phyloP scores from a whole-genome alignment of 2,797 vertebrate species.

The Eurystomus glaucurus region DNA sequence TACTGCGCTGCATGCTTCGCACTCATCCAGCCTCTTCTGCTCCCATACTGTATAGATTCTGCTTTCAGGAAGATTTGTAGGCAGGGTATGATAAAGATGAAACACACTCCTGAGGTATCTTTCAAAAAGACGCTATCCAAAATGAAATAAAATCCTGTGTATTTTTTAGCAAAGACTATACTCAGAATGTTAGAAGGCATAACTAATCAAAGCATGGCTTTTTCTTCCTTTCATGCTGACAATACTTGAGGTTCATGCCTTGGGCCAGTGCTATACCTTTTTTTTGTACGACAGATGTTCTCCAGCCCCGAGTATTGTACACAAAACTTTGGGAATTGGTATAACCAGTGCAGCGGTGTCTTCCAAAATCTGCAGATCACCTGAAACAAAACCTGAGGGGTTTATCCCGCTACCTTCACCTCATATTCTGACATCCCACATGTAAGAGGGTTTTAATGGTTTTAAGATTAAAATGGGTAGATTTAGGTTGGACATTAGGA shows the following conservation, averaged over 20 bases:
- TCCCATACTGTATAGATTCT: not conserved
- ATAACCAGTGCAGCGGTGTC: not conserved
- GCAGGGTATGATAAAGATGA: not conserved
- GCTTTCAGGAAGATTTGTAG: not conserved
- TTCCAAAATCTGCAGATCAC: not conserved
- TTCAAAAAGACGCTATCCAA: not conserved
- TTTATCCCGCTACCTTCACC: not conserved
- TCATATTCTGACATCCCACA: not conserved
- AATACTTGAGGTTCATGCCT: not conserved
- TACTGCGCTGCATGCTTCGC: fast-evolving
- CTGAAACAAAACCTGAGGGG: not conserved
- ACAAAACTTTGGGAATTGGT: not conserved
- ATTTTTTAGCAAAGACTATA: not conserved
- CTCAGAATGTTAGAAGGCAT: not conserved
- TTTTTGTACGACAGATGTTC: not conserved
- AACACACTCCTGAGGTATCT: not conserved
- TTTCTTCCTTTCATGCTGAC: not conserved
- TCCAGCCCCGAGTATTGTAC: not conserved
- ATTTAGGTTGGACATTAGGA: too few species aligned
- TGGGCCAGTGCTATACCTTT: not conserved
- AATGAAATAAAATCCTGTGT: not conserved
- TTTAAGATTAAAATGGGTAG: too few species aligned
- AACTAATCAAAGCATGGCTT: not conserved
- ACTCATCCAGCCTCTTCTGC: not conserved
- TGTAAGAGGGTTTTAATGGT: not conserved